A percentile compares a stretch with the other conserved stretches of the same genome.
Evolutionary conservation across 2,113 vertebrate genomes (phyloP).

Genomic region (Pavo muticus): DNA sequence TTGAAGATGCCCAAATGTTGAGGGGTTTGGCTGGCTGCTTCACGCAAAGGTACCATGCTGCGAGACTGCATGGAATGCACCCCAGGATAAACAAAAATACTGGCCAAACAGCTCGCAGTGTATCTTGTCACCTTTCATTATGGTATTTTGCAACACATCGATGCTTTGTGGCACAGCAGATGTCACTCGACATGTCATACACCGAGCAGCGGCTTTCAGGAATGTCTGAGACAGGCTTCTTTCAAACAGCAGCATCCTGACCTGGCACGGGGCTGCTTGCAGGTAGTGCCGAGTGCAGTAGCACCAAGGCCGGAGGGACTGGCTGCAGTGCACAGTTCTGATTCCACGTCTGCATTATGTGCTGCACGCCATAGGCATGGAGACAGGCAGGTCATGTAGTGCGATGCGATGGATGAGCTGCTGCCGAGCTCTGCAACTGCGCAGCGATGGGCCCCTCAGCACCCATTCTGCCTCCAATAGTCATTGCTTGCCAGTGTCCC

Average conservation of each 20-base stretch:
- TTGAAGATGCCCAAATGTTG: neutral
- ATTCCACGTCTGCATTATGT: conserved; percentile 3
- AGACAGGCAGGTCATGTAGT: conserved; percentile 63
- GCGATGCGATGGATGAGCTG: conserved; percentile 62
- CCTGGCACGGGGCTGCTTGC: neutral
- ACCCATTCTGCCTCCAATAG: conserved; percentile 66
- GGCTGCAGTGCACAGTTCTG: neutral
- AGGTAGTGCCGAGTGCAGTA: neutral
- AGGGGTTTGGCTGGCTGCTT: neutral
- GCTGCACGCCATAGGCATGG: conserved; percentile 30
- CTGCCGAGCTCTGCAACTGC: conserved; percentile 59
- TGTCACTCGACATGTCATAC: conserved; percentile 55
- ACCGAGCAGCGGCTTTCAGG: conserved; percentile 30
- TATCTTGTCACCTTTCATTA: conserved; percentile 59
- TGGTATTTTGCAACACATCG: neutral
- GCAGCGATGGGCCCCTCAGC: conserved; percentile 60
- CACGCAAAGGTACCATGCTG: neutral
- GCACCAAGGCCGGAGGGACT: neutral
- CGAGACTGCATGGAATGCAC: neutral
- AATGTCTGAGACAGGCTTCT: neutral
- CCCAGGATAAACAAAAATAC: conserved; percentile 47
- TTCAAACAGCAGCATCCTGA: neutral
- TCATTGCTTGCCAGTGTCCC: conserved; percentile 67
- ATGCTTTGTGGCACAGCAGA: conserved; percentile 56
- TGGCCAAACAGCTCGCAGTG: neutral